Conservation (phyloP, 2,113 vertebrate species). For the Petroica traversi region DNA sequence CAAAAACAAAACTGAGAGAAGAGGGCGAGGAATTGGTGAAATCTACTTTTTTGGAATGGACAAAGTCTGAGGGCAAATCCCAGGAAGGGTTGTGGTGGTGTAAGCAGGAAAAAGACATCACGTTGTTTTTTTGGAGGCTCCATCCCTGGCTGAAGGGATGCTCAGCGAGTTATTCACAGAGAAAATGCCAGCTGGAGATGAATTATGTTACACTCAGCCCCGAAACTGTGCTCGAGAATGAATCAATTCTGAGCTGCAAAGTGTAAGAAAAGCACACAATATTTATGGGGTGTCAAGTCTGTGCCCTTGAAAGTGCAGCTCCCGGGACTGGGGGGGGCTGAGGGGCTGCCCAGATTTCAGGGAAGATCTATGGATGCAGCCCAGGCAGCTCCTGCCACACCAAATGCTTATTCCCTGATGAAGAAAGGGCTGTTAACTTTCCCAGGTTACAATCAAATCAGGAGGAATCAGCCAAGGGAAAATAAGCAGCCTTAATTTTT, state of each 20-base stretch:
- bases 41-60: neutral
- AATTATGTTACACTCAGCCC: neutral
- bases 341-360: neutral
- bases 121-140: neutral
- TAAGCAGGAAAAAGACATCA: neutral
- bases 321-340: neutral
- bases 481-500: neutral
- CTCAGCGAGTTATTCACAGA: neutral
- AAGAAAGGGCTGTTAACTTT: neutral
- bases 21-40: neutral
- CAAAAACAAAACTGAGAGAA: neutral
- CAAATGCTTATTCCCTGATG: neutral
- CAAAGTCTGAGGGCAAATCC: neutral
- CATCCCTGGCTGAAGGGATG: neutral
- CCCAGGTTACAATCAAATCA: neutral
- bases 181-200: neutral
- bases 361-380: neutral
- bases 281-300: conserved; percentile 24
- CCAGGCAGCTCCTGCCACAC: neutral
- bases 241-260: conserved; percentile 24
- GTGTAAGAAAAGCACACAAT: neutral
- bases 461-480: neutral
- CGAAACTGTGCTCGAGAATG: neutral
- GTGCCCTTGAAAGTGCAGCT: conserved; percentile 31
- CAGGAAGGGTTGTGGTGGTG: neutral